Evolutionary conservation across 2,113 vertebrate genomes (phyloP), one percentile per base, ranked within the genome.

Genomic region (Grantiella picta): DNA sequence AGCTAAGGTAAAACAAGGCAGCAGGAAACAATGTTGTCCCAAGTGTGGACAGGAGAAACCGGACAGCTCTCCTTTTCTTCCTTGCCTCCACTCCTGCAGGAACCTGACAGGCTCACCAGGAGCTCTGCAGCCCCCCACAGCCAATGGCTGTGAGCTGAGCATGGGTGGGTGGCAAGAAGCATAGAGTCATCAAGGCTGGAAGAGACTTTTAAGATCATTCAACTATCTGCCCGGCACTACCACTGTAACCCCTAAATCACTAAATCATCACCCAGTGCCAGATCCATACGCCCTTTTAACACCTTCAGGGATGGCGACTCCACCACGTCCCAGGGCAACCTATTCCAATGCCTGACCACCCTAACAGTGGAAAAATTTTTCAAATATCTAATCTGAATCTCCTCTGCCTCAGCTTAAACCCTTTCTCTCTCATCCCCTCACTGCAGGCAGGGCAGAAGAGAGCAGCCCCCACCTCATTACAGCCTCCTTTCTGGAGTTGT

Each of bases 381-480:
- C 23, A 38, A n/a, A 5, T 45, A 31, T 25, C 38, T 17, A 21
- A 22, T 53, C 20, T 29, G 38, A 15, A 68, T 47, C 27, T 60
- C 60, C 23, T 52, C 6, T 53, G 27, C 36, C 20, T 24, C 28
- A 45, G 2, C n/a, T 75, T 45, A 66, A 66, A 66, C 23, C 6
- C 15, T 38, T 45, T 75, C 45, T 16, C 33, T 59, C 13, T 44
- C 10, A 24, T 24, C 64, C 38, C 53, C 28, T 89, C 60, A 52
- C 36, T 24, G 31, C 44, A 66, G 60, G 52, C 52, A 89, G 0
- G 1, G 76, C 19, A 38, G 36, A 53, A 45, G 60, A 53, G 13
- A 38, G 4, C 2, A 2, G 12, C 0, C 2, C 4, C 7, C 45
- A 52, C 7, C 33, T 45, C 53, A 24, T 7, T 52, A 5, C 11